A percentile compares a stretch with the other conserved stretches of the same genome.
These are phyloP conservation scores for Drosophila parvula DNA, from an alignment of 1,140 invertebrate genomes.

Conservation along the genomic window DNA sequence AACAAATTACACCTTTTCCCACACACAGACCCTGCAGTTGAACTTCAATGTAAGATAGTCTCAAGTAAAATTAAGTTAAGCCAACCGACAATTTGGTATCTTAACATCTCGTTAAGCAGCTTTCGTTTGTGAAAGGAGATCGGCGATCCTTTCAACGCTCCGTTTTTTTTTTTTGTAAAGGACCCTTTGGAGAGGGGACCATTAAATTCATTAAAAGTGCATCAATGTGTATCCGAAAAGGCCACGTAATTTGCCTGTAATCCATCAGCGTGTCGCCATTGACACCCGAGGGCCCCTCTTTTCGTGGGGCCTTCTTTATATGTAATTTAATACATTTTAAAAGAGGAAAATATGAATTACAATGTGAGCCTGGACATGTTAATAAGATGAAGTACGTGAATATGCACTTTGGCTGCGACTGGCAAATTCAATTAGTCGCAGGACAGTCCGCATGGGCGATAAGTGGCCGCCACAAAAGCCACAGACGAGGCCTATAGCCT, in stretches of 20 bases:
- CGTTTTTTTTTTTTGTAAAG: conserved; percentile 5
- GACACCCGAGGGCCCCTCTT: conserved; percentile 50
- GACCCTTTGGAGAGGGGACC: conserved; percentile 11
- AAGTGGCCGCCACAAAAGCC: conserved; percentile 64
- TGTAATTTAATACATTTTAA: conserved; percentile 23
- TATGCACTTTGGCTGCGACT: conserved; percentile 40
- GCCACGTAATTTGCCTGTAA: conserved; percentile 71
- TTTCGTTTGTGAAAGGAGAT: conserved; percentile 34
- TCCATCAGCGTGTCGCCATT: conserved; percentile 69
- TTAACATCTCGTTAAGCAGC: conserved; percentile 43
- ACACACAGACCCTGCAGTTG: conserved; percentile 21
- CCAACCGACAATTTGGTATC: conserved; percentile 21
- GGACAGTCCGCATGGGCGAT: conserved; percentile 55
- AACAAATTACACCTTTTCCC: not conserved
- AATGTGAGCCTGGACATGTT: conserved; percentile 73
- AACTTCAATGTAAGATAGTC: conserved; percentile 1
- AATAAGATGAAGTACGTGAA: conserved; percentile 73
- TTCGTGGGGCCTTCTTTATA: conserved; percentile 49
- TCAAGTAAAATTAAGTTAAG: conserved; percentile 10
- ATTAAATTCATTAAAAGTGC: conserved; percentile 80
- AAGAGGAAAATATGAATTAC: conserved; percentile 61
- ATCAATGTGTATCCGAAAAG: conserved; percentile 61
- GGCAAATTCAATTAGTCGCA: conserved; percentile 71
- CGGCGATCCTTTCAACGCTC: conserved; percentile 49
- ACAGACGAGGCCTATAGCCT: conserved; percentile 31